Conservation (phyloP, 2,113 vertebrate genomes). For the Myanophis thanlyinensis region DNA sequence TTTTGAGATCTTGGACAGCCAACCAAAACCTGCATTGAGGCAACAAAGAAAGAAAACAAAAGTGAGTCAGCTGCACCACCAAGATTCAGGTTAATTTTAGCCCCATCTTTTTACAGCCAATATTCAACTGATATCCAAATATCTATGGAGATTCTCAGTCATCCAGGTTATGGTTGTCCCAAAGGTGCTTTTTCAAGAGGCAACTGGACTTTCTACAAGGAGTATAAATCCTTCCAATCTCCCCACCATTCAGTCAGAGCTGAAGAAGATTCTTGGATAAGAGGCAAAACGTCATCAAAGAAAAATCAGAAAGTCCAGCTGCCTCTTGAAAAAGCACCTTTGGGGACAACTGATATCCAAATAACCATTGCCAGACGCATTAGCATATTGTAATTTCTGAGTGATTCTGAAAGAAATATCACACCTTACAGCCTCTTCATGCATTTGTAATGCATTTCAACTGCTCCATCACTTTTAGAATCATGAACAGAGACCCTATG, state of each 20-base stretch:
- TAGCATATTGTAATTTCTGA: background rate
- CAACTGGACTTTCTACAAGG: too few relatives aligned
- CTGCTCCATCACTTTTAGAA: background rate
- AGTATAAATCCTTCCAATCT: too few relatives aligned
- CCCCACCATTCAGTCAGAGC: too few relatives aligned
- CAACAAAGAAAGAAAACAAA: background rate
- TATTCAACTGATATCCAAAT: background rate
- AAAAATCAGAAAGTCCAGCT: too few relatives aligned
- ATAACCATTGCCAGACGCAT: background rate
- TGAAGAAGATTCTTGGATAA: too few relatives aligned
- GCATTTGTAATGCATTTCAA: background rate
- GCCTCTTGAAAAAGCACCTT: too few relatives aligned
- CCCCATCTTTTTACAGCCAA: background rate
- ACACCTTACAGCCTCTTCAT: background rate
- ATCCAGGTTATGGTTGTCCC: too few relatives aligned
- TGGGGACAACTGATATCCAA: background rate
- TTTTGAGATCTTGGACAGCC: constrained; percentile 93
- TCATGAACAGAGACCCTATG: background rate
- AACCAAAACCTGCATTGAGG: constrained; percentile 85
- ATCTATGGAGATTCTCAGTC: too few relatives aligned
- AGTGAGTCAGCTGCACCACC: background rate
- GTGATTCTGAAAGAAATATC: background rate
- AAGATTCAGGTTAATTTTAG: background rate
- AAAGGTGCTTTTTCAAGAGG: too few relatives aligned
- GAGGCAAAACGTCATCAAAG: too few relatives aligned